These are phyloP conservation scores for Harlomillsia oculata DNA, from an alignment of 1,140 invertebrate species.

Conservation along the genomic window DNA sequence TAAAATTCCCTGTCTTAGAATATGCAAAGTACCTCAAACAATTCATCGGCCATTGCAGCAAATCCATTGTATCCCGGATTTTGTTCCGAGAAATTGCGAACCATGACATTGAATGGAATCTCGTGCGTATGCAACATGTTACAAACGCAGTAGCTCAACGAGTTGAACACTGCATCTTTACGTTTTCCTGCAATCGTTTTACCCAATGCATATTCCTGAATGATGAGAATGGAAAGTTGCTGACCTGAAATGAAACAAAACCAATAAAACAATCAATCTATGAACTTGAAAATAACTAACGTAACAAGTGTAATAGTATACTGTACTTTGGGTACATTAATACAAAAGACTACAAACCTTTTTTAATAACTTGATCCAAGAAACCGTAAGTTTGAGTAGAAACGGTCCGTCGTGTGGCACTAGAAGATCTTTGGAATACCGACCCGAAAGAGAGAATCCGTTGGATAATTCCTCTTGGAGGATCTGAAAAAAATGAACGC, in stretches of 20 bases:
- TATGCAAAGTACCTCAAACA: conserved; percentile 45
- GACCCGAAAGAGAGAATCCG: too few relatives aligned
- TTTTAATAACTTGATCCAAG: neutral
- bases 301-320: neutral
- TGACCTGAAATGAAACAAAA: conserved; percentile 17
- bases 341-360: neutral
- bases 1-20: neutral
- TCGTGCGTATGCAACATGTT: conserved; percentile 50
- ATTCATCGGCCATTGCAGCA: conserved; percentile 49
- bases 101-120: conserved; percentile 52
- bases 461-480: too few relatives aligned
- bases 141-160: conserved; percentile 44
- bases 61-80: conserved; percentile 49
- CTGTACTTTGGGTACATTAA: neutral
- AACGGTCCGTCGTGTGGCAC: too few relatives aligned
- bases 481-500: too few relatives aligned
- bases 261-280: neutral
- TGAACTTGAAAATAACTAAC: neutral
- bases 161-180: conserved; percentile 32
- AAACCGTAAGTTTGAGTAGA: neutral
- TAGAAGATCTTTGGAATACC: too few relatives aligned
- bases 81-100: conserved; percentile 49
- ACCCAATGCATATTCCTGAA: conserved; percentile 29
- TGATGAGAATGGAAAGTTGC: conserved; percentile 20
- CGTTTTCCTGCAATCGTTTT: neutral